Percentiles rank a stretch among this genome's conserved stretches.
phyloP scores from a whole-genome alignment of 2,888 invertebrate genomes.

The Gastrophysa polygoni region DNA sequence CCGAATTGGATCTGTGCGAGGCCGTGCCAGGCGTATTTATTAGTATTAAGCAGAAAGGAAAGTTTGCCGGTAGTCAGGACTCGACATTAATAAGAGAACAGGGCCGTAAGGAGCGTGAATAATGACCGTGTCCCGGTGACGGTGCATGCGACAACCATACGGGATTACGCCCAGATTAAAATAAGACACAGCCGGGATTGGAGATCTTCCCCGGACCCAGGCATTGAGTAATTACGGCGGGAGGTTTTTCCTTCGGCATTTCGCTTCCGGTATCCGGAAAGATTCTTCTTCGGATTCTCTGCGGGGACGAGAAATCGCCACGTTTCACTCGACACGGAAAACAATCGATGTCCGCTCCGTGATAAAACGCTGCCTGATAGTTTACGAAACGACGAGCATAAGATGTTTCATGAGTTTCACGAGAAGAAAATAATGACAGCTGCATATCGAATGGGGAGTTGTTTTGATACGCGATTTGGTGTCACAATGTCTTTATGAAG shows the following conservation, averaged over 20 bases:
- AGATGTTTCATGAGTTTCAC: too few relatives aligned
- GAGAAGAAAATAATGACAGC: too few relatives aligned
- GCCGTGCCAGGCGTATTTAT: constrained; percentile 23
- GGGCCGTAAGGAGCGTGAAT: constrained; percentile 50
- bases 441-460: too few relatives aligned
- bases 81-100: constrained; percentile 47
- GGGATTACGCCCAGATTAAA: constrained; percentile 59
- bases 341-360: too few relatives aligned
- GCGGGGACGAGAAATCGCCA: too few relatives aligned
- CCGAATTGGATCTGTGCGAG: constrained; percentile 8
- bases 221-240: constrained; percentile 57
- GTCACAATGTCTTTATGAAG: too few relatives aligned
- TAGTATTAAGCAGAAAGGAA: constrained; percentile 35
- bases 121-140: constrained; percentile 54
- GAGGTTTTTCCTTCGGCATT: background rate
- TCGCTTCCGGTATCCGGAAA: too few relatives aligned
- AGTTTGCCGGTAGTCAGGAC: constrained; percentile 44
- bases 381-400: too few relatives aligned
- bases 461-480: too few relatives aligned
- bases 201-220: constrained; percentile 48
- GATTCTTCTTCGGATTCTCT: too few relatives aligned
- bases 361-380: too few relatives aligned
- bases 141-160: constrained; percentile 56
- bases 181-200: constrained; percentile 60
- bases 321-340: too few relatives aligned